Evolutionary conservation across 2,797 vertebrate genomes (phyloP).

Genomic region (Oceanodroma leucorhoa): DNA sequence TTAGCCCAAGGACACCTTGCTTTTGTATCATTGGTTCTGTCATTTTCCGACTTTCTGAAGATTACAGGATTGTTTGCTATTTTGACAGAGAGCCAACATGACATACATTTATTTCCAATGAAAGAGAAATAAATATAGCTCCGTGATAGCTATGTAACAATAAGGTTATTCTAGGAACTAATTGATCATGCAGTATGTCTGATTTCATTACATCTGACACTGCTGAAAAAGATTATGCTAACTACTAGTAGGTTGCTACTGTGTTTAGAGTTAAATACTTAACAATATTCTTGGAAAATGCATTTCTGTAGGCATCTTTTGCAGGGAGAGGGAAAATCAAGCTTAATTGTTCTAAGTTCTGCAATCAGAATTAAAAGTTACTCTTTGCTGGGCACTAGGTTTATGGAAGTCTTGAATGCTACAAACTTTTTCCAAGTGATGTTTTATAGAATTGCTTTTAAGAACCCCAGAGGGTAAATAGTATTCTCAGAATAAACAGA

Average conservation of each 20-base stretch:
- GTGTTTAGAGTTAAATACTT: background rate
- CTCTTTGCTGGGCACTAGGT: constrained; percentile 17
- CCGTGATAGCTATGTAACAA: background rate
- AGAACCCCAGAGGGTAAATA: constrained; percentile 92
- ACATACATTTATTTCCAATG: background rate
- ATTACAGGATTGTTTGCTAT: background rate
- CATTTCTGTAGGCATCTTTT: background rate
- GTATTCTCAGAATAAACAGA: constrained; percentile 92
- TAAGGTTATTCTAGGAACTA: constrained; percentile 37
- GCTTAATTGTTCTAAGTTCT: background rate
- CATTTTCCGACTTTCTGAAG: background rate
- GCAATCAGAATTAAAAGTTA: constrained; percentile 32
- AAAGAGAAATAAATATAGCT: background rate
- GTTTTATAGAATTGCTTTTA: constrained; percentile 91
- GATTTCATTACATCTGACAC: constrained; percentile 32
- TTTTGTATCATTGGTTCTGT: background rate
- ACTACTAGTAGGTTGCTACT: background rate
- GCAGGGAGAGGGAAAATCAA: background rate
- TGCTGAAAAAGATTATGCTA: constrained; percentile 16
- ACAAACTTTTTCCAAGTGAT: constrained; percentile 82
- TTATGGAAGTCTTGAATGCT: constrained; percentile 61
- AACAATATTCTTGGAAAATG: background rate
- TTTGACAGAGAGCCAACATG: constrained; percentile 8
- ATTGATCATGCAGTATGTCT: background rate
- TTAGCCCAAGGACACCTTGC: constrained; percentile 28